Conservation (phyloP, 2,113 vertebrate genomes). For the Rattus norvegicus region DNA sequence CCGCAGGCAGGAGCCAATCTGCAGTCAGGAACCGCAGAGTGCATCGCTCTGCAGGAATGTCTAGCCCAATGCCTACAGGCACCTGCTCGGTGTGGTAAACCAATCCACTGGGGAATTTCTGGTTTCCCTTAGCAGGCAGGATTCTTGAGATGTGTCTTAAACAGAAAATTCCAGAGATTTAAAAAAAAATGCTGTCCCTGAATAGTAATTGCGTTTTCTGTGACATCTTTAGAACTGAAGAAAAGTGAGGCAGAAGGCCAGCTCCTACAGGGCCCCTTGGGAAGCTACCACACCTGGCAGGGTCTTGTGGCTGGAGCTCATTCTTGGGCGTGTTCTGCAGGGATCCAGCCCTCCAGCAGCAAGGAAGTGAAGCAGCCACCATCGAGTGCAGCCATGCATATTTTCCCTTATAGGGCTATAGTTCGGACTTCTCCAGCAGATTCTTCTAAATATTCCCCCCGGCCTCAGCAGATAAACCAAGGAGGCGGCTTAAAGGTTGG, state of each 20-base stretch:
- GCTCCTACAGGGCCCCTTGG: fast-evolving
- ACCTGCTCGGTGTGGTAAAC: fast-evolving
- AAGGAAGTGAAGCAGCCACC: fast-evolving
- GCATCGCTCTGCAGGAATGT: neutral
- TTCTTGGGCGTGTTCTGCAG: fast-evolving
- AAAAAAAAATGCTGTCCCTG: neutral
- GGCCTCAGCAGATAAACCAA: neutral
- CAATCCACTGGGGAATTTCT: too few relatives aligned
- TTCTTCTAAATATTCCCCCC: neutral
- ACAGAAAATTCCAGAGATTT: neutral
- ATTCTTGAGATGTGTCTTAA: neutral
- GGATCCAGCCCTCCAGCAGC: neutral
- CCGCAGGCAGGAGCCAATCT: neutral
- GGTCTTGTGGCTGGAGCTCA: neutral
- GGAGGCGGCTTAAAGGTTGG: neutral
- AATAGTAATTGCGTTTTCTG: fast-evolving
- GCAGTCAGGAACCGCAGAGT: fast-evolving
- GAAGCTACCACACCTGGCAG: neutral
- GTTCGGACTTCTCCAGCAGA: neutral
- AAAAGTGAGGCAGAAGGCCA: fast-evolving
- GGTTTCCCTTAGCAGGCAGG: neutral
- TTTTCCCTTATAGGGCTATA: conserved; percentile 77
- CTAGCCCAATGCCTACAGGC: fast-evolving
- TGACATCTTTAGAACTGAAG: neutral
- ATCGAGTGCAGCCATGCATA: neutral